phyloP scores from a whole-genome alignment of 2,113 vertebrate genomes.

The Zosterops lateralis region DNA sequence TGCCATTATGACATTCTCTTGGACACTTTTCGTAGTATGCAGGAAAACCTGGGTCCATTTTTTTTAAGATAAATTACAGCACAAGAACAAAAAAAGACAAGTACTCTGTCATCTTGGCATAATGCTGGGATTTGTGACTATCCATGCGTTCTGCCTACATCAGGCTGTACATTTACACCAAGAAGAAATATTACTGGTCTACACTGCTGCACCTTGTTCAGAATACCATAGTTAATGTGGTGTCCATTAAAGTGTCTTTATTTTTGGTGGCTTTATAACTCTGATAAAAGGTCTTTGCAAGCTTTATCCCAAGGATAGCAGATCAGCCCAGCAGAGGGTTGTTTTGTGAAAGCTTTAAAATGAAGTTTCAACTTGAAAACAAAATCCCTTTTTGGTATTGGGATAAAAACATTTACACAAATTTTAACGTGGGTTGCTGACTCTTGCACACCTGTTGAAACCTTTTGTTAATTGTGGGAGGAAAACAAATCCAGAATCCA shows the following conservation, averaged over 20 bases:
- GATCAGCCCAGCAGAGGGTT: neutral
- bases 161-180: neutral
- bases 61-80: constrained; percentile 66
- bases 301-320: neutral
- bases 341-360: neutral
- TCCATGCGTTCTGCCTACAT: constrained; percentile 18
- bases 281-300: neutral
- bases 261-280: constrained; percentile 38
- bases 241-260: constrained; percentile 31
- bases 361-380: neutral
- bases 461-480: neutral
- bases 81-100: constrained; percentile 63
- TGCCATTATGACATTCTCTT: constrained; percentile 56
- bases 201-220: neutral
- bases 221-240: constrained; percentile 23
- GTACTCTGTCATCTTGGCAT: constrained; percentile 68
- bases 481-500: neutral
- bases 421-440: neutral
- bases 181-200: constrained; percentile 55
- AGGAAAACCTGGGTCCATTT: constrained; percentile 46
- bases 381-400: neutral
- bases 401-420: neutral
- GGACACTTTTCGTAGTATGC: constrained; percentile 32
- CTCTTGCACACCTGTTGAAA: neutral
- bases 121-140: constrained; percentile 54